Evolutionary conservation across 2,888 invertebrate species (phyloP), one percentile per base, ranked within the genome.

Genomic region (Ornithoptera priamus): DNA sequence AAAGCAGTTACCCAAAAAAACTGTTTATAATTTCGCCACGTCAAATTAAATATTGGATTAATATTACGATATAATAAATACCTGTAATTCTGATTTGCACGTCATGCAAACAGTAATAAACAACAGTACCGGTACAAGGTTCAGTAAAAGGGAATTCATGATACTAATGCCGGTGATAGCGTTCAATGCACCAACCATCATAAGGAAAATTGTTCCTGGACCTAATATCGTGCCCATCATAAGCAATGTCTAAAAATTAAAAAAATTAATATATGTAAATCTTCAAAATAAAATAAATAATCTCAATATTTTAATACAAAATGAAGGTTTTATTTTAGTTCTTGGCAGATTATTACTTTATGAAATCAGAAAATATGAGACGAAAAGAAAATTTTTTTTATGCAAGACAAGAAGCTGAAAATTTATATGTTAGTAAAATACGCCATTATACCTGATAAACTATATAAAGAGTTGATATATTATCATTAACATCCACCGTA

Each of bases 131-230:
- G 97, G 97, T 1, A 95, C 83, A 2, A 95, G 83, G 78, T 97
- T 97, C 74, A 94, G 89, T 10, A 94, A 74, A 71, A 97, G 94
- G 20, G 95, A 94, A 60, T 92, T 85, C 89, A 94, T 94, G 75
- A 95, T 96, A 76, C 94, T 95, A 72, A 97, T 92, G 36, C 95
- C 94, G 72, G 97, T 96, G 39, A 96, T 96, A 3, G 96, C 94
- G 65, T 96, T 96, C 83, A 97, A 95, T 1, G 99, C 99, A 86
- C 99, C 99, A 89, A 99, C 99, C 95, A 99, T 97, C 98, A 99
- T 99, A 93, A 99, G 97, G 86, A 99, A 99, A 92, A 99, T 99
- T 75, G 98, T 98, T 73, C 98, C 99, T 5, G 99, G 99, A 53
- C 99, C 99, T 75, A 99, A 93, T 80, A 99, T 97, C 0, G 99